These are phyloP conservation scores for Pyrgus malvae DNA, from an alignment of 2,888 invertebrate species.

Conservation along the genomic window DNA sequence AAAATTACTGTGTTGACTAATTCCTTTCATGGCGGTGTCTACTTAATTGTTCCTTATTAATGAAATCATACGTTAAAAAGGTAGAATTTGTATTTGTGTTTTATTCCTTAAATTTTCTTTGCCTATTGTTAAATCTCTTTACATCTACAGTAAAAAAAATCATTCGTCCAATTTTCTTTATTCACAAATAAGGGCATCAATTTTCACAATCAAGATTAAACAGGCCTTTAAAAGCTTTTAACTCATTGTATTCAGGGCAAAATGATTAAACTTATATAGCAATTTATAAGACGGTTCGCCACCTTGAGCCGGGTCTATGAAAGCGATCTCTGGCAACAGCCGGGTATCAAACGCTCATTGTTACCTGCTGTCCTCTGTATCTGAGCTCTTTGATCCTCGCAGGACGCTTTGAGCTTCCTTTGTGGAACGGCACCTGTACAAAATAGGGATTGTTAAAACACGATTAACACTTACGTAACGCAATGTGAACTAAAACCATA, in stretches of 20 bases:
- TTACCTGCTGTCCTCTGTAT: constrained; percentile 57
- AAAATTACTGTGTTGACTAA: too few species aligned
- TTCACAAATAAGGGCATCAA: neutral
- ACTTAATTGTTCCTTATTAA: too few species aligned
- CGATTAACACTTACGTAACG: constrained; percentile 41
- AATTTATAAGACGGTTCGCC: constrained; percentile 44
- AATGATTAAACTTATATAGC: constrained; percentile 34
- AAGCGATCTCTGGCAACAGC: constrained; percentile 62
- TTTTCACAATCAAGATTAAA: constrained; percentile 1
- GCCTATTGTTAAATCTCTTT: too few species aligned
- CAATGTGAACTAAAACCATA: too few species aligned
- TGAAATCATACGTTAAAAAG: too few species aligned
- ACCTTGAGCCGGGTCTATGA: constrained; percentile 55
- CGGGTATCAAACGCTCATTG: constrained; percentile 65
- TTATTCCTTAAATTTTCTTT: too few species aligned
- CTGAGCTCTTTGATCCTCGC: constrained; percentile 49
- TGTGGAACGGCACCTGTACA: constrained; percentile 61
- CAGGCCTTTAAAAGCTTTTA: constrained; percentile 7
- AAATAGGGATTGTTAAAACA: constrained; percentile 56
- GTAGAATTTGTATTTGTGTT: too few species aligned
- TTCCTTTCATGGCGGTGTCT: too few species aligned
- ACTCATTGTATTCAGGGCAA: too few species aligned
- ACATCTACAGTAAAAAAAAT: too few species aligned
- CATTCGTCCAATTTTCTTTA: too few species aligned
- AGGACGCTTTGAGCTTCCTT: constrained; percentile 64